A percentile compares a stretch with the other conserved stretches of the same genome.
Conservation (phyloP, 1,140 invertebrate genomes). For the Drosophila murphyi region DNA sequence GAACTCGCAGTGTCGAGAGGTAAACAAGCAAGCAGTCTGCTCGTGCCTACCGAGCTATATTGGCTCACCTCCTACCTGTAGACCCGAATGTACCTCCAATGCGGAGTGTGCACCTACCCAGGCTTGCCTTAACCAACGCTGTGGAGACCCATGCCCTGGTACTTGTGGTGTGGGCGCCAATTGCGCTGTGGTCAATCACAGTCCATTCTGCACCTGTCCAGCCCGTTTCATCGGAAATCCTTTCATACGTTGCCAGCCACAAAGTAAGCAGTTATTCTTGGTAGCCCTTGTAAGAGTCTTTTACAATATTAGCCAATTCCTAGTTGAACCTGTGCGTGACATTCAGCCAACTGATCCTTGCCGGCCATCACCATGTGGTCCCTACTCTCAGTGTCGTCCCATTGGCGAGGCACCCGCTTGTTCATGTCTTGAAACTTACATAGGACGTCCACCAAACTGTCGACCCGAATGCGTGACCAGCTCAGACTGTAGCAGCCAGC, state of each 20-base stretch:
- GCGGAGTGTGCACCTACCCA: slow-evolving; percentile 88
- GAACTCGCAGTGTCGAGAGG: slow-evolving; percentile 90
- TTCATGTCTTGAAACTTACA: slow-evolving; percentile 89
- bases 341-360: slow-evolving; percentile 86
- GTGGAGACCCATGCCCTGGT: slow-evolving; percentile 91
- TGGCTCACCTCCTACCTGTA: slow-evolving; percentile 89
- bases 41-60: slow-evolving; percentile 88
- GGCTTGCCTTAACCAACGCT: slow-evolving; percentile 89
- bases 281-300: background rate
- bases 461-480: slow-evolving; percentile 92
- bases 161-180: slow-evolving; percentile 90
- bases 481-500: slow-evolving; percentile 90
- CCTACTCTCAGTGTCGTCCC: slow-evolving; percentile 88
- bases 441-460: slow-evolving; percentile 92
- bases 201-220: slow-evolving; percentile 92
- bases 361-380: slow-evolving; percentile 90
- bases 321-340: slow-evolving; percentile 85
- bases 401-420: slow-evolving; percentile 89
- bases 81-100: slow-evolving; percentile 90
- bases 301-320: slow-evolving; percentile 9
- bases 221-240: slow-evolving; percentile 91
- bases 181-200: slow-evolving; percentile 93
- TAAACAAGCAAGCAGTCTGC: slow-evolving; percentile 88
- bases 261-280: slow-evolving; percentile 67
- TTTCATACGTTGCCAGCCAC: slow-evolving; percentile 88